Base-by-base conservation (phyloP, 2,888 invertebrate genomes). In the Proisotoma minuta region DNA sequence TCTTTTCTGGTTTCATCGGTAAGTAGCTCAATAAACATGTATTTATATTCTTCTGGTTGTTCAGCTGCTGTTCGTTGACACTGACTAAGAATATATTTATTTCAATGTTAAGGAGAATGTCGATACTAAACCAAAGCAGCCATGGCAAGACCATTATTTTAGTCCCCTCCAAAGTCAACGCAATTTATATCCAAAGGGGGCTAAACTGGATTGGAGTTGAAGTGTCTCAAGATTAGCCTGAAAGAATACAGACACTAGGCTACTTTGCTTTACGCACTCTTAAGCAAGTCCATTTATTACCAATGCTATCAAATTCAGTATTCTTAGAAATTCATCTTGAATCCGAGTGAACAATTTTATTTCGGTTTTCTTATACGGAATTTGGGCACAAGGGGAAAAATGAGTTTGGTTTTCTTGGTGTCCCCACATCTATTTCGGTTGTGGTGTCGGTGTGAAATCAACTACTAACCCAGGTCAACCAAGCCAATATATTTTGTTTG, bases 391-490 rank as follows among this genome's bases (percentile, higher is more conserved):
- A 51, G 27, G 27, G 51, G 51, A 51, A 51, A 24, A 51, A 51
- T 51, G 28, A n/a, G 24, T 24, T 27, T 51, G 26, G 26, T 22
- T 18, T n/a, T n/a, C n/a, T n/a, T n/a, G n/a, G n/a, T n/a, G 49
- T 51, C 27, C n/a, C 23, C 50, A 15, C 51, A 51, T 24, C 27
- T 51, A 27, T 51, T 43, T 43, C 20, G 43, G 24, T 27, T 24
- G 51, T 27, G 27, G 10, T 51, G 28, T 4, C 10, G 28, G 51
- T 51, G 51, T 51, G n/a, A 24, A 51, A 51, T 28, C 51, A 51
- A 51, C 51, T 26, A 26, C 51, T 51, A 51, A 51, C 51, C 51
- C 24, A 27, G 51, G 27, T 51, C 26, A 51, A n/a, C 22, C 28
- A n/a, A 3, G 27, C n/a, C 20, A 51, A 51, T 51, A 51, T 26